Base-by-base conservation (phyloP, 1,140 invertebrate genomes). In the Apis florea region DNA sequence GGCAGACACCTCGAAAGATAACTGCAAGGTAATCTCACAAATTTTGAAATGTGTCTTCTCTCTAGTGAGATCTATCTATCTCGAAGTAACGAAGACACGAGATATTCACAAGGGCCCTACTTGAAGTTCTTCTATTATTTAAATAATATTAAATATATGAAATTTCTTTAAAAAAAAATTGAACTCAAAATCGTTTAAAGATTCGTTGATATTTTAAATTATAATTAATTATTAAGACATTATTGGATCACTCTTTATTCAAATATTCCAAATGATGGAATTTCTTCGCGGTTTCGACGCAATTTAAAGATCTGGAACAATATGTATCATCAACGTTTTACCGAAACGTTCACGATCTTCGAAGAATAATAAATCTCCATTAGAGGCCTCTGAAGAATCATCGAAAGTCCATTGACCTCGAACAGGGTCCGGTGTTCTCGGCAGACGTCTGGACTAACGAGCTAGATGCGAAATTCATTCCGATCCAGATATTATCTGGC, bases 1-100 rank as follows among this genome's bases (percentile, higher is more conserved):
- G 86, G 79, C 83, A 84, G 78, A 85, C 85, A 82, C 53, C 74
- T 82, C 54, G 21, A 49, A 83, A 80, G 82, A 87, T 86, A 87
- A 58, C 73, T 64, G 49, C 26, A 26, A 76, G 47, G 40, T 72
- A 79, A 86, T 66, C 61, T 83, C n/a, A 21, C 58, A 12, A 63
- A 61, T 79, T 86, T 85, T 79, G 0, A 64, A 67, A 66, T 31
- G 56, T 15, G 24, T 58, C 17, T 74, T 82, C 56, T 31, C 31
- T 13, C 58, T n/a, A n/a, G 4, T 9, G 3, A 21, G 24, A 73
- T n/a, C 77, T 61, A 17, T 24, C 11, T n/a, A n/a, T n/a, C 17
- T 31, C 19, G 6, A 21, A n/a, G 66, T 15, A 19, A 56, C 61
- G 2, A 9, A 59, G 19, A 11, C 40, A 17, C 4, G 12, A 24